These are phyloP conservation scores for Poecilia picta DNA, from an alignment of 2,797 vertebrate species.

Conservation along the genomic window DNA sequence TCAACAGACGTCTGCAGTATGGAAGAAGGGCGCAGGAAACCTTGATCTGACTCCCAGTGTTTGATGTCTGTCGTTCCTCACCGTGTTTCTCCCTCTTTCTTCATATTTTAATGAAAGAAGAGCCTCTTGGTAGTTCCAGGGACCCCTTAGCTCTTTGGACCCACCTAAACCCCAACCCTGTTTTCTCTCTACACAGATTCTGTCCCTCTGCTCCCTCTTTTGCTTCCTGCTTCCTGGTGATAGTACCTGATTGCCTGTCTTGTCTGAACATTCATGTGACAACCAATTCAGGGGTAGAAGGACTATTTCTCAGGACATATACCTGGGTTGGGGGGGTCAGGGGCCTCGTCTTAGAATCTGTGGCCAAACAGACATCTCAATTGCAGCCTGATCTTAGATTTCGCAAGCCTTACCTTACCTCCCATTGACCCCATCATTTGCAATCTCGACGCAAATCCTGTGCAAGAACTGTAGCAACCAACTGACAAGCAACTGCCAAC, in stretches of 20 bases:
- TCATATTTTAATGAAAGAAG: slow-evolving; percentile 54
- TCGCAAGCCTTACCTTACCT: slow-evolving; percentile 69
- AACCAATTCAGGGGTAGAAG: slow-evolving; percentile 62
- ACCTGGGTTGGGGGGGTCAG: slow-evolving; percentile 39
- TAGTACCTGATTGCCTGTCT: slow-evolving; percentile 99
- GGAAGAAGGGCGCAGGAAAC: slow-evolving; percentile 33
- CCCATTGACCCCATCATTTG: slow-evolving; percentile 42
- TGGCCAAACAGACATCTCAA: slow-evolving; percentile 90
- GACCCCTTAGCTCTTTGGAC: slow-evolving; percentile 47
- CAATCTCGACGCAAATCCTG: slow-evolving; percentile 19
- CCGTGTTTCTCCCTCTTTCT: slow-evolving; percentile 39
- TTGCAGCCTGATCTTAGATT: slow-evolving; percentile 98
- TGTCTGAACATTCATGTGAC: slow-evolving; percentile 90
- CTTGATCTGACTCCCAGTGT: slow-evolving; percentile 40
- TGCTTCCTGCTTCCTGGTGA: slow-evolving; percentile 87
- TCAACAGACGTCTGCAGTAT: slow-evolving; percentile 24
- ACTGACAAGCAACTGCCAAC: slow-evolving; percentile 37
- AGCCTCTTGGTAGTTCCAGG: slow-evolving; percentile 49
- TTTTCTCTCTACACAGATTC: slow-evolving; percentile 34
- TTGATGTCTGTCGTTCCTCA: slow-evolving; percentile 34
- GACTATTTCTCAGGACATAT: slow-evolving; percentile 54
- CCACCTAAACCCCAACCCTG: slow-evolving; percentile 36
- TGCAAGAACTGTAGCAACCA: slow-evolving; percentile 11
- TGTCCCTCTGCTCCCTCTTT: slow-evolving; percentile 56
- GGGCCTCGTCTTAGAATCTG: slow-evolving; percentile 34